These are phyloP conservation scores for Frankliniella intonsa DNA, from an alignment of 2,888 invertebrate genomes.

Conservation along the genomic window DNA sequence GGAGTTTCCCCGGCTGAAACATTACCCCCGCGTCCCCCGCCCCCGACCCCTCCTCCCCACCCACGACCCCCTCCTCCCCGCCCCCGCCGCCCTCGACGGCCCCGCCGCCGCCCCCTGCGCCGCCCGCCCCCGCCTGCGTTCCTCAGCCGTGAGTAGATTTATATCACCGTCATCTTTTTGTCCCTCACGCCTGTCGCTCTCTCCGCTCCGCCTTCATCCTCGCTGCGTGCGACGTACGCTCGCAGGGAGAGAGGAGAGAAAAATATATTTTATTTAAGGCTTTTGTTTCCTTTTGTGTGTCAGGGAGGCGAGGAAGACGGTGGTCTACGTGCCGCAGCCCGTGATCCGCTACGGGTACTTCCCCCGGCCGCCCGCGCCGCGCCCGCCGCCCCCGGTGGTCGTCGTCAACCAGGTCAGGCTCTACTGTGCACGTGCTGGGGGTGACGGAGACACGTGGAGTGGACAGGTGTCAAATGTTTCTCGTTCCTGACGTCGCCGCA, in stretches of 20 bases:
- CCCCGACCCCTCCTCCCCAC: not conserved
- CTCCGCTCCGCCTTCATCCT: not conserved
- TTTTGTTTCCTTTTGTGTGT: not conserved
- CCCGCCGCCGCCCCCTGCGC: not conserved
- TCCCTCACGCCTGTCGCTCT: not conserved
- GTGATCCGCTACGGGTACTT: not conserved
- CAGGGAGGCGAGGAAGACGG: not conserved
- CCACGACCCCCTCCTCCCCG: not conserved
- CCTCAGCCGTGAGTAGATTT: constrained; percentile 10
- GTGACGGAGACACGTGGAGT: no score
- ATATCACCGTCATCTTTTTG: not conserved
- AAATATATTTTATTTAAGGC: not conserved
- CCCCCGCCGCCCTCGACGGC: not conserved
- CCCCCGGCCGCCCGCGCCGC: not conserved
- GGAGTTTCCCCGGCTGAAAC: not conserved
- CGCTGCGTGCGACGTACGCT: not conserved
- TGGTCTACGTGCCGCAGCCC: constrained; percentile 1
- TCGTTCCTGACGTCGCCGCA: not conserved
- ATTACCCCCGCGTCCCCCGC: not conserved
- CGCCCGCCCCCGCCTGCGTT: not conserved
- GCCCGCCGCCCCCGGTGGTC: not conserved
- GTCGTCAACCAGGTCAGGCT: not conserved
- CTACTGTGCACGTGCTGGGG: not conserved
- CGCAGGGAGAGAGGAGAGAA: not conserved
- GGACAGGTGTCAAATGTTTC: not conserved